Conservation (phyloP, 2,888 invertebrate species). For the Mermis nigrescens region DNA sequence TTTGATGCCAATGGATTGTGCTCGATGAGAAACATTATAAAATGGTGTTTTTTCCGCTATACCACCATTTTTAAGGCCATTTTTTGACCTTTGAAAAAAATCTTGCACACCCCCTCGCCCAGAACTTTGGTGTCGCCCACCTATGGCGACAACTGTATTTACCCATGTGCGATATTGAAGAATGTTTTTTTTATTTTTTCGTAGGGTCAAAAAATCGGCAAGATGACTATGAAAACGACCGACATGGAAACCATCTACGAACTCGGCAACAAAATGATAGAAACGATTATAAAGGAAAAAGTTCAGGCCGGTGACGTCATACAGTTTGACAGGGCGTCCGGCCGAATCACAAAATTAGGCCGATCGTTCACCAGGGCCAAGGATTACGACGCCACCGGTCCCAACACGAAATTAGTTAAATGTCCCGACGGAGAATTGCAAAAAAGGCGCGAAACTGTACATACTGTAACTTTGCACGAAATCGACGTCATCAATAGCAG, state of each 20-base stretch:
- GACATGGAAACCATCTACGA: slow-evolving; percentile 99
- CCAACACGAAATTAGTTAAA: slow-evolving; percentile 64
- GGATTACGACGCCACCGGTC: slow-evolving; percentile 90
- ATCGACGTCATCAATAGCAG: slow-evolving; percentile 96
- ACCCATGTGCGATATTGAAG: no score
- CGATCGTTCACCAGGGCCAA: slow-evolving; percentile 83
- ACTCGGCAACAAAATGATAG: slow-evolving; percentile 91
- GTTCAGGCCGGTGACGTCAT: slow-evolving; percentile 63
- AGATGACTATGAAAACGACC: slow-evolving; percentile 87
- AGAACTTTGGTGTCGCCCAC: no score
- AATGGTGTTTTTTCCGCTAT: no score
- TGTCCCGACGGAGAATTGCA: slow-evolving; percentile 96
- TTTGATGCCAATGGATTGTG: no score
- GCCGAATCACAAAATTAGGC: slow-evolving; percentile 64
- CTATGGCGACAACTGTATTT: no score
- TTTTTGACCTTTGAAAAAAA: no score
- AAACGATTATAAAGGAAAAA: slow-evolving; percentile 82
- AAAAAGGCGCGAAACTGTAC: slow-evolving; percentile 85
- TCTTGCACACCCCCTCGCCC: no score
- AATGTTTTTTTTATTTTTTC: no score
- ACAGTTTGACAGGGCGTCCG: slow-evolving; percentile 93
- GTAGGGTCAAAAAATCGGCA: slow-evolving; percentile 34
- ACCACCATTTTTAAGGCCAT: no score
- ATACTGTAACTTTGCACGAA: slow-evolving; percentile 94
- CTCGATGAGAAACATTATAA: no score